Conservation (phyloP, 92 coral and sea anemone species). For the Actinernus sp. region DNA sequence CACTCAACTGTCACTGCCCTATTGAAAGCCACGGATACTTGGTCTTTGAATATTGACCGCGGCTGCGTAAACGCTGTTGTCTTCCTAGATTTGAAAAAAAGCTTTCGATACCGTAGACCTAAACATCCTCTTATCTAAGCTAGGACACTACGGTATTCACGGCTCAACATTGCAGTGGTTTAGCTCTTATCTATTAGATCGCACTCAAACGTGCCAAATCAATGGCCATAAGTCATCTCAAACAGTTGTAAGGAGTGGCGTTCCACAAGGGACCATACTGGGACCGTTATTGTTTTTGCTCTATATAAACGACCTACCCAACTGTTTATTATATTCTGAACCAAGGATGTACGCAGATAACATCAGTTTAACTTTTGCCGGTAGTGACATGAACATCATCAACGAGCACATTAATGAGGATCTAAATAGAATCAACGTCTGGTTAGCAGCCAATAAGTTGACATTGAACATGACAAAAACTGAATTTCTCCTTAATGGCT, state of each 20-base stretch:
- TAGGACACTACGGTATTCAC: slow-evolving; percentile 24
- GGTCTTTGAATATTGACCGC: slow-evolving; percentile 33
- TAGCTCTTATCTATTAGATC: too few species aligned
- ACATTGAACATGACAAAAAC: too few species aligned
- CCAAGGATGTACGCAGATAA: slow-evolving; percentile 36
- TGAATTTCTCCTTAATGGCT: too few species aligned
- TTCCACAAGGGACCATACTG: slow-evolving; percentile 14
- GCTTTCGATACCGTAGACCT: slow-evolving; percentile 31
- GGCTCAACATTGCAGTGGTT: too few species aligned
- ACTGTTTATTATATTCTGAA: slow-evolving; percentile 7
- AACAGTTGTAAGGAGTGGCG: slow-evolving; percentile 18
- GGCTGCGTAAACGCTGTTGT: slow-evolving; percentile 40
- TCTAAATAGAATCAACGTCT: slow-evolving; percentile 14
- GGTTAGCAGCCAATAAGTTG: slow-evolving; percentile 36
- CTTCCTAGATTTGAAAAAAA: slow-evolving; percentile 26
- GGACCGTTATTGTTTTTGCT: background rate
- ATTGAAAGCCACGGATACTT: slow-evolving; percentile 26
- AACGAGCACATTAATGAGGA: slow-evolving; percentile 12
- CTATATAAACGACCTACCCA: slow-evolving; percentile 4
- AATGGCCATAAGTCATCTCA: slow-evolving; percentile 21
- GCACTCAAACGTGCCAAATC: slow-evolving; percentile 25
- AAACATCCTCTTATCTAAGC: slow-evolving; percentile 35
- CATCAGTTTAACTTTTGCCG: slow-evolving; percentile 24
- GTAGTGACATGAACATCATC: slow-evolving; percentile 21
- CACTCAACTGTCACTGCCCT: slow-evolving; percentile 19